Percentiles rank a stretch among this genome's conserved stretches.
phyloP scores from a whole-genome alignment of 2,888 invertebrate species.

The Branchipolynoe longqiensis region DNA sequence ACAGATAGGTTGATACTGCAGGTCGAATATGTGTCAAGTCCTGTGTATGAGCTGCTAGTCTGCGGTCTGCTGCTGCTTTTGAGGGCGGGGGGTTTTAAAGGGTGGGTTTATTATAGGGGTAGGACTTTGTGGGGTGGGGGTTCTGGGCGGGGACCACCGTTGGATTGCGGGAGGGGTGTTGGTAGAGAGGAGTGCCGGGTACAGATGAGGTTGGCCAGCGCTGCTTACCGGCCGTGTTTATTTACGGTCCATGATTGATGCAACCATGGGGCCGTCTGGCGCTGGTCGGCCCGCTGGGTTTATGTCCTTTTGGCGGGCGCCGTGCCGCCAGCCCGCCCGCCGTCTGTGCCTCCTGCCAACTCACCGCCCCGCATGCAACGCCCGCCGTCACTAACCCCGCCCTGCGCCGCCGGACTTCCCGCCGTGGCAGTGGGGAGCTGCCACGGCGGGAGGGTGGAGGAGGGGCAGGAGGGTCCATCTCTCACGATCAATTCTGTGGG shows the following conservation, averaged over 20 bases:
- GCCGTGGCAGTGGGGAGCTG: not conserved
- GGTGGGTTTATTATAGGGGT: not conserved
- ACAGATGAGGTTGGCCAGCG: not conserved
- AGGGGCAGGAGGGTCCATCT: not conserved
- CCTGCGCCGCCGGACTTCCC: no score
- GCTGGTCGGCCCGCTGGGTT: not conserved
- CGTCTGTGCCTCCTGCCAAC: constrained; percentile 16
- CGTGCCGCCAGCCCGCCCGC: not conserved
- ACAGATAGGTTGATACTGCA: no score
- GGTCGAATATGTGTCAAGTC: not conserved
- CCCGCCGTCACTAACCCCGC: not conserved
- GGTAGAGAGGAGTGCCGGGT: not conserved
- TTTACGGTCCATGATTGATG: constrained; percentile 28
- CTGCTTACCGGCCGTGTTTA: constrained; percentile 9
- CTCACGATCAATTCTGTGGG: no score
- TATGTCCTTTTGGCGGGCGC: constrained; percentile 14
- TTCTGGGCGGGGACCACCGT: not conserved
- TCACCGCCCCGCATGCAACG: constrained; percentile 1
- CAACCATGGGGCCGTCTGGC: not conserved
- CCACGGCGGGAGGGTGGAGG: not conserved
- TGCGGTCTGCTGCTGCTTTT: not conserved
- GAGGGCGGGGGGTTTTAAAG: not conserved
- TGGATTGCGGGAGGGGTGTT: not conserved
- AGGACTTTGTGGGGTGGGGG: not conserved
- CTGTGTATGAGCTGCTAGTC: not conserved